Evolutionary conservation across 2,797 vertebrate species (phyloP), one percentile per base, ranked within the genome.

Genomic region (Crocidura indochinensis): DNA sequence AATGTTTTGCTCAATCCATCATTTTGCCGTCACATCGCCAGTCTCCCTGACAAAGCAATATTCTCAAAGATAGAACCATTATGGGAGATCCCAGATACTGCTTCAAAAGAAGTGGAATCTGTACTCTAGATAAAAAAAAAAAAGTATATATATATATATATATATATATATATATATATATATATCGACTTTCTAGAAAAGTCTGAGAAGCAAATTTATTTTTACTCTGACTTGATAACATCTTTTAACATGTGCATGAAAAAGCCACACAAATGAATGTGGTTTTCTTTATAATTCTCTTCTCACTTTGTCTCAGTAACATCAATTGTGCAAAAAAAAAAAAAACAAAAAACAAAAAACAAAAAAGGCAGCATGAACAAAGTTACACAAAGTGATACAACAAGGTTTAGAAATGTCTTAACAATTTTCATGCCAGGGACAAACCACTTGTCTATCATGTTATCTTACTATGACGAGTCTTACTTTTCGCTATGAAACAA

Each of bases 401-500:
- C 17, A 19, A 62, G 31, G 8, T 84, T 24, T 87, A 60, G 92
- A 92, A 89, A 86, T 56, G 71, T 47, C 38, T 38, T 38, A 38
- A 38, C 64, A 72, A 91, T 75, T 91, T 73, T 90, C 90, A 75
- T 20, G 24, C 20, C 29, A 69, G 27, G 65, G 31, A 72, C 17
- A 84, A 38, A 68, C 31, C 51, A 22, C 38, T 65, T 31, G 67
- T 15, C 67, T 8, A 68, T 15, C 12, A n/a, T 31, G 15, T 31
- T 72, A 17, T 87, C 74, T 89, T 77, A 80, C 60, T 87, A 84
- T 81, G 68, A 27, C 53, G 74, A 68, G 44, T 91, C 65, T 88
- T 83, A 79, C 74, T 91, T 87, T 92, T 77, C 17, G 6, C 82
- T 76, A 81, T 27, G 62, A 89, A 87, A 94, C 15, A 72, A 9